These are phyloP conservation scores for Sebastes oblongus DNA, from an alignment of 2,797 vertebrate genomes.

Conservation along the genomic window DNA sequence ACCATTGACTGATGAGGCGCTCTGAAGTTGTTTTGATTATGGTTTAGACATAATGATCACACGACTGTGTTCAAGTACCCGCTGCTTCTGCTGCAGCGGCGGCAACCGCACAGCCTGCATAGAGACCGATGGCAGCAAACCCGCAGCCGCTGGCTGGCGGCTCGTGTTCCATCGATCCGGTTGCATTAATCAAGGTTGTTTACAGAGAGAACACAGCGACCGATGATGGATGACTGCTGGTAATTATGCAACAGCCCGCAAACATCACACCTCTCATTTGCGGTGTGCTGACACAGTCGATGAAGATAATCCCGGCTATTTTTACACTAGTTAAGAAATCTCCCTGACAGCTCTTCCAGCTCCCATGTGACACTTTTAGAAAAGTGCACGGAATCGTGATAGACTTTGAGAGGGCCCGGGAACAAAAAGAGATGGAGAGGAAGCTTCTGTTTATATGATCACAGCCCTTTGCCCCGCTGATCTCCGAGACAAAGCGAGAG, in stretches of 20 bases:
- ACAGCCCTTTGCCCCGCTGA: slow-evolving; percentile 23
- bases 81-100: not conserved
- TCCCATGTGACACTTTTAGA: not conserved
- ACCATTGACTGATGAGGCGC: slow-evolving; percentile 35
- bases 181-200: slow-evolving; percentile 74
- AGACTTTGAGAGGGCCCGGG: not conserved
- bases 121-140: slow-evolving; percentile 57
- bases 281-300: slow-evolving; percentile 37
- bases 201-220: slow-evolving; percentile 53
- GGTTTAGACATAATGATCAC: slow-evolving; percentile 45
- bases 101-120: slow-evolving; percentile 22
- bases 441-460: slow-evolving; percentile 31
- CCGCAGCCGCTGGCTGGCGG: slow-evolving; percentile 43
- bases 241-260: slow-evolving; percentile 55
- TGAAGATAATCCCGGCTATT: slow-evolving; percentile 44
- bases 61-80: slow-evolving; percentile 18
- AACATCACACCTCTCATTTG: slow-evolving; percentile 62
- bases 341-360: not conserved
- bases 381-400: not conserved
- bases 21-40: slow-evolving; percentile 55
- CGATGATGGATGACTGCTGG: slow-evolving; percentile 58
- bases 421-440: slow-evolving; percentile 10
- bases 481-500: slow-evolving; percentile 41
- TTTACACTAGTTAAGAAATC: slow-evolving; percentile 28
- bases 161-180: slow-evolving; percentile 67